phyloP scores from a whole-genome alignment of 2,113 vertebrate genomes.

The Petromus typicus region DNA sequence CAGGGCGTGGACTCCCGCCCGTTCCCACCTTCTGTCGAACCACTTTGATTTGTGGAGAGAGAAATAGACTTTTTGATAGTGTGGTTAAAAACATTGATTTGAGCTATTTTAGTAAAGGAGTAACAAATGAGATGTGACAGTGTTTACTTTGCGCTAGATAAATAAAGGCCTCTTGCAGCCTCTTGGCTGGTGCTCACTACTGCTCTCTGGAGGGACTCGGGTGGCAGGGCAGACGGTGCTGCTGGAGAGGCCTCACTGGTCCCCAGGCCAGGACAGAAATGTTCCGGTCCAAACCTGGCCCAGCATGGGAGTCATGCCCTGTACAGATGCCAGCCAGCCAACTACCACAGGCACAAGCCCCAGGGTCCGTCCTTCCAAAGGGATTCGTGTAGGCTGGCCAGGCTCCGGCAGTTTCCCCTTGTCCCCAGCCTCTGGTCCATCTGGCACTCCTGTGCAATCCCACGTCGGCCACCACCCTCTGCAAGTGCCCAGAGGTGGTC shows the following conservation, averaged over 20 bases:
- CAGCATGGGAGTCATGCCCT: background rate
- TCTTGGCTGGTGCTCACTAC: background rate
- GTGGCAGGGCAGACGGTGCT: background rate
- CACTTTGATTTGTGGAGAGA: conserved; percentile 83
- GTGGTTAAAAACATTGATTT: conserved; percentile 88
- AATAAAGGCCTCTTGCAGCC: conserved; percentile 87
- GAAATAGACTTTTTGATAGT: conserved; percentile 88
- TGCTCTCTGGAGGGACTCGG: background rate
- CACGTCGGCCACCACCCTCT: too few relatives aligned
- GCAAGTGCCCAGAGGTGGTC: too few relatives aligned
- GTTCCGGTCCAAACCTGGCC: background rate
- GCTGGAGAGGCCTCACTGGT: background rate
- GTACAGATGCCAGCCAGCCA: too few relatives aligned
- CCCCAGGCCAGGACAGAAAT: background rate
- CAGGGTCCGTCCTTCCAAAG: too few relatives aligned
- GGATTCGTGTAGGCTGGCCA: too few relatives aligned
- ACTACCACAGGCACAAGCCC: too few relatives aligned
- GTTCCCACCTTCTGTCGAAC: conserved; percentile 85
- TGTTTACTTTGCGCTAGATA: conserved; percentile 89
- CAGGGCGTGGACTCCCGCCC: conserved; percentile 80
- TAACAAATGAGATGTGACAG: conserved; percentile 86
- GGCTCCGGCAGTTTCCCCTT: too few relatives aligned
- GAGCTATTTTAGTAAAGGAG: conserved; percentile 92
- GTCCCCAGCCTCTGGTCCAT: too few relatives aligned
- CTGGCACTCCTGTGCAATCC: too few relatives aligned